Conservation (phyloP, 2,113 vertebrate species). For the Gopherus flavomarginatus region DNA sequence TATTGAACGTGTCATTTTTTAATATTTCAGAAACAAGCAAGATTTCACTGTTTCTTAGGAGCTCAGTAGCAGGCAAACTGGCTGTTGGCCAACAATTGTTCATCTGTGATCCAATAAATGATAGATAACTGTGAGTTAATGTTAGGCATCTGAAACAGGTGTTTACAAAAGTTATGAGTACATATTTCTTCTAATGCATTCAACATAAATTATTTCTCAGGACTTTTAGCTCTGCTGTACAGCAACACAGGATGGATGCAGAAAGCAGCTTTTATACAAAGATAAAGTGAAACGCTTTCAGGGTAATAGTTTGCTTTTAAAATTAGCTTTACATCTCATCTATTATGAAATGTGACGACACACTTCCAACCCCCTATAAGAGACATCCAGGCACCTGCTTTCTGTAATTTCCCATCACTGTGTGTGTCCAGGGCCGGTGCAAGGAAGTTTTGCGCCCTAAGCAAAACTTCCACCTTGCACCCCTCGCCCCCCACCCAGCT, state of each 20-base stretch:
- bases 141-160: not conserved
- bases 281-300: slow-evolving; percentile 9
- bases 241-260: not conserved
- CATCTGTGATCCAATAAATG: slow-evolving; percentile 12
- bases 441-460: no score
- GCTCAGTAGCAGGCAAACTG: not conserved
- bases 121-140: not conserved
- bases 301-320: slow-evolving; percentile 4
- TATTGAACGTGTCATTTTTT: not conserved
- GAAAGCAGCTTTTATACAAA: not conserved
- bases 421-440: no score
- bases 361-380: not conserved
- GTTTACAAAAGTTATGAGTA: not conserved
- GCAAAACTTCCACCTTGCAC: no score
- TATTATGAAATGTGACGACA: not conserved
- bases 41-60: not conserved
- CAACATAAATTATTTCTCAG: not conserved
- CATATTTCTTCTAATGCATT: not conserved
- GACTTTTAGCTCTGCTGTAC: not conserved
- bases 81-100: slow-evolving; percentile 9
- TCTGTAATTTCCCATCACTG: not conserved
- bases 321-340: slow-evolving; percentile 44
- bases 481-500: no score
- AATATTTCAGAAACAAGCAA: not conserved
- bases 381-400: not conserved